Base-by-base conservation (phyloP, 2,113 vertebrate genomes). In the Petromus typicus region DNA sequence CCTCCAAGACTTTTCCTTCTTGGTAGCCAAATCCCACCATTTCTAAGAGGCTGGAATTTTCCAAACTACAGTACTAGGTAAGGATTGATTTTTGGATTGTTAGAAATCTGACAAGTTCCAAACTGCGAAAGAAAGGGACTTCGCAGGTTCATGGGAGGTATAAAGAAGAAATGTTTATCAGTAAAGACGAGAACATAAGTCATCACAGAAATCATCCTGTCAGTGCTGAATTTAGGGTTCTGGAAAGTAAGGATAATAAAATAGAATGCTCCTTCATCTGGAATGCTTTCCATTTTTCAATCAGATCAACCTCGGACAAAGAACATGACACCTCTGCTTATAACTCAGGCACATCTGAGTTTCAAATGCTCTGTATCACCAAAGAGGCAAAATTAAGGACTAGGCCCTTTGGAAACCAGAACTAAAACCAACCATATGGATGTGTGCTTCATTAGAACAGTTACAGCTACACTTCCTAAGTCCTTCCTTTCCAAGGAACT, bases 201-300 rank as follows among this genome's bases (percentile, higher is more conserved):
- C 23, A 81, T 64, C 40, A 56, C 5, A 30, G n/a, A 81, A 56
- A 75, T 85, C 82, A 63, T 86, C 37, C 67, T 64, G 34, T 45
- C 51, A 66, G 86, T 79, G 61, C 25, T 45, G 16, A 95, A 91
- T 89, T 48, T 30, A 75, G 45, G 27, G 82, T 91, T 86, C 87
- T 89, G 14, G 67, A 91, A 93, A 86, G 25, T 45, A 10, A 16
- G 12, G 25, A 48, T 54, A n/a, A 59, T 56, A 56, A 5, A 86
- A 12, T 16, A 48, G 51, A 64, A 87, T 18, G 10, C 0, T 64
- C 51, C 67, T 90, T 92, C 45, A 48, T 23, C 30, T 79, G 37
- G 40, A 45, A 25, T 69, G 40, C 10, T 14, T 88, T 88, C 59
- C 34, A 34, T 73, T 20, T 83, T 56, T 48, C 57, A 59, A 32